These are phyloP conservation scores for Drosophila pseudotakahashii DNA, from an alignment of 2,888 invertebrate species.

Conservation along the genomic window DNA sequence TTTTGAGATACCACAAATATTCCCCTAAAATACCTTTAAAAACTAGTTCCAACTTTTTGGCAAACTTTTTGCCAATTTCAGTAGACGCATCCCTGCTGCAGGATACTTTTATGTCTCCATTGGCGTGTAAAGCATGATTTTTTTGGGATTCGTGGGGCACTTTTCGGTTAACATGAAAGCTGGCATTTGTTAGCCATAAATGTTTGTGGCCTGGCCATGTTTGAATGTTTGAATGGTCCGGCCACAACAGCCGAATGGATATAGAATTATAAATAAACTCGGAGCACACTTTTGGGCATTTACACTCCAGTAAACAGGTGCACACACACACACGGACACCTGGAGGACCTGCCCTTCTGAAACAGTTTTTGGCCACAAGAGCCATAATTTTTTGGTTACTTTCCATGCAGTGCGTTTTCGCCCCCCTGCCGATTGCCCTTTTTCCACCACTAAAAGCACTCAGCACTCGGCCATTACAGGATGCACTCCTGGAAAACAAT, in stretches of 20 bases:
- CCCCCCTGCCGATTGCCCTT: not conserved
- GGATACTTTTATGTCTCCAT: constrained; percentile 48
- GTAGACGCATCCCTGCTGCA: not conserved
- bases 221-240: constrained; percentile 45
- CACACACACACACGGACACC: constrained; percentile 18
- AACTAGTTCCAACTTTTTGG: constrained; percentile 8
- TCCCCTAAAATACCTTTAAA: not conserved
- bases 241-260: constrained; percentile 42
- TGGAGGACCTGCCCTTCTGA: constrained; percentile 36
- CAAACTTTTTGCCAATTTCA: constrained; percentile 11
- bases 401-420: constrained; percentile 48
- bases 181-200: constrained; percentile 75
- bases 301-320: constrained; percentile 57
- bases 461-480: constrained; percentile 43
- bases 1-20: constrained; percentile 3
- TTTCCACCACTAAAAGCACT: constrained; percentile 66
- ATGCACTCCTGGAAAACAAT: constrained; percentile 36
- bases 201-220: constrained; percentile 70
- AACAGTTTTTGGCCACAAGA: constrained; percentile 71
- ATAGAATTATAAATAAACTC: constrained; percentile 44
- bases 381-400: constrained; percentile 77
- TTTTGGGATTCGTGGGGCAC: constrained; percentile 49
- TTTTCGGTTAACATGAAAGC: constrained; percentile 67
- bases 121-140: constrained; percentile 71
- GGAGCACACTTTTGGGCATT: constrained; percentile 69